Evolutionary conservation across 2,113 vertebrate genomes (phyloP).

Genomic region (Poecile atricapillus): DNA sequence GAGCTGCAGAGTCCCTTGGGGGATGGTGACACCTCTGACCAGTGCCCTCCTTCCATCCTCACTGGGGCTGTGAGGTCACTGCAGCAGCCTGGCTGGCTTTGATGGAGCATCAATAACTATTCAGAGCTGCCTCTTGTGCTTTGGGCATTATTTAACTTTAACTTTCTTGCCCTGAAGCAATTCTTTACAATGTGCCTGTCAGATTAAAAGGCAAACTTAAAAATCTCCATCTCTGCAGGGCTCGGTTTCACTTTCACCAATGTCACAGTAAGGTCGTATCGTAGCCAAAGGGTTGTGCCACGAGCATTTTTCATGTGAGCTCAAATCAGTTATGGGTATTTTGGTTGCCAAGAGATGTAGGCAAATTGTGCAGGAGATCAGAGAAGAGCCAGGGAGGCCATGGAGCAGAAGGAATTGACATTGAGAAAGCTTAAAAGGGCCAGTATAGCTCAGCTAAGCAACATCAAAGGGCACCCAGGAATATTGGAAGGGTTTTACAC

Average conservation of each 20-base stretch:
- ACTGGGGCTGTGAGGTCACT: neutral
- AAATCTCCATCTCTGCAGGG: neutral
- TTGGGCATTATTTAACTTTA: neutral
- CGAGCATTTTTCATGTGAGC: neutral
- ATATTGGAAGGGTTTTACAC: conserved; percentile 20
- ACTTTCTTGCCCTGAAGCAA: conserved; percentile 25
- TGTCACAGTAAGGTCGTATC: conserved; percentile 12
- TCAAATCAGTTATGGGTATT: conserved; percentile 11
- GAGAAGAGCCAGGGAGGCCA: neutral
- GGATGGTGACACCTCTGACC: neutral
- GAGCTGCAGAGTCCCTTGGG: neutral
- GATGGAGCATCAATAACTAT: neutral
- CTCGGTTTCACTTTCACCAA: neutral
- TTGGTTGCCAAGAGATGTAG: conserved; percentile 44
- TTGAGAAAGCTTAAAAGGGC: conserved; percentile 41
- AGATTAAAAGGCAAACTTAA: neutral
- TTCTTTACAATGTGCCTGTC: neutral
- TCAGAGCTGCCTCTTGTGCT: neutral
- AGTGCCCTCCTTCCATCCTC: neutral
- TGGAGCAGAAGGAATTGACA: conserved; percentile 32
- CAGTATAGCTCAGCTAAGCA: conserved; percentile 33
- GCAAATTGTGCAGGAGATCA: conserved; percentile 51
- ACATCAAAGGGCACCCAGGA: conserved; percentile 36
- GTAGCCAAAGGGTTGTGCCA: conserved; percentile 47
- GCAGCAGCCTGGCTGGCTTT: neutral